A percentile compares a stretch with the other conserved stretches of the same genome.
phyloP scores from a whole-genome alignment of 2,888 invertebrate species.

The Adelphocoris suturalis region DNA sequence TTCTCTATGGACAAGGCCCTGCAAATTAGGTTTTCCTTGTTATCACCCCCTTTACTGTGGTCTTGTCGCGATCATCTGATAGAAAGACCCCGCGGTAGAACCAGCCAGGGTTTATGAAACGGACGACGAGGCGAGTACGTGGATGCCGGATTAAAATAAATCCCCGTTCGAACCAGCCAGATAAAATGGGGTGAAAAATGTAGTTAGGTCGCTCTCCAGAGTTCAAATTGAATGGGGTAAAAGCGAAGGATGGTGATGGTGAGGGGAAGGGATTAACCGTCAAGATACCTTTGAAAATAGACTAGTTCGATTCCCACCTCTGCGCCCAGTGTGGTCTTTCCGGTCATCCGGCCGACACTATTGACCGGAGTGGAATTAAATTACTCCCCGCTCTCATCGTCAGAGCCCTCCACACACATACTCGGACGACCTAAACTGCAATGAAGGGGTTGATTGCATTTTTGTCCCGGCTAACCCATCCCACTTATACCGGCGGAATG shows the following conservation, averaged over 20 bases:
- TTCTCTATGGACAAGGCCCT: no score
- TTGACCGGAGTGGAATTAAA: conserved; percentile 23
- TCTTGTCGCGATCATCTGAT: conserved; percentile 8
- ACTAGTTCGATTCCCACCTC: conserved; percentile 25
- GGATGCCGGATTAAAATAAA: not conserved
- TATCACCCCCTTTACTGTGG: not conserved
- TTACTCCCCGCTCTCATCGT: not conserved
- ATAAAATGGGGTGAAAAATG: conserved; percentile 19
- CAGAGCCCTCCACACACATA: not conserved
- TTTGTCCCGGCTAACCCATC: not conserved
- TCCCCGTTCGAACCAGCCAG: conserved; percentile 7
- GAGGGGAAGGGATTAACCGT: not conserved
- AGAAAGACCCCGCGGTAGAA: not conserved
- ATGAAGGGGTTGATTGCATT: conserved; percentile 13
- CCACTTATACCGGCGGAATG: not conserved
- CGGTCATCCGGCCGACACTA: conserved; percentile 11
- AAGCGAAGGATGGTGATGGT: not conserved
- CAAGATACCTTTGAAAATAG: conserved; percentile 34
- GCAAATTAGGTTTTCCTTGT: no score
- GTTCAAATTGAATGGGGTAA: not conserved
- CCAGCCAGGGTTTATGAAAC: not conserved
- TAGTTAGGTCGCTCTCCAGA: not conserved
- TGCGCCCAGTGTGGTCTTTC: not conserved
- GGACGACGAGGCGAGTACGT: not conserved
- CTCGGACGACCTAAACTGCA: not conserved